These are phyloP conservation scores for Synanthedon tipuliformis DNA, from an alignment of 2,888 invertebrate genomes.

Conservation along the genomic window DNA sequence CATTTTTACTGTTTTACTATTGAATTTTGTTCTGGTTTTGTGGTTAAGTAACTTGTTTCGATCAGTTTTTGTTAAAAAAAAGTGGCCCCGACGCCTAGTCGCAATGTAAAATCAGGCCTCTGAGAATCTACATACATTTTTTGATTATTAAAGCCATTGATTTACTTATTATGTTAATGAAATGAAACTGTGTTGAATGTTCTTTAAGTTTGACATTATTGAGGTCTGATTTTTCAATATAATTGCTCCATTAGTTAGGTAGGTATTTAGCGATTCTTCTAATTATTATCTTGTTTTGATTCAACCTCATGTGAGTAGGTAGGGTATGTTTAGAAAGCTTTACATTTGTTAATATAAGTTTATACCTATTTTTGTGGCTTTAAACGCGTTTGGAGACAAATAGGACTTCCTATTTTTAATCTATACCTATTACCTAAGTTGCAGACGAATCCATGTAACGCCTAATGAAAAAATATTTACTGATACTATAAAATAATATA, in stretches of 20 bases:
- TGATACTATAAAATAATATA: too few relatives aligned
- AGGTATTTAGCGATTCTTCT: conserved; percentile 64
- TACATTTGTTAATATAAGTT: conserved; percentile 33
- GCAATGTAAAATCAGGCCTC: conserved; percentile 47
- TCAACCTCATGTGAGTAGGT: conserved; percentile 35
- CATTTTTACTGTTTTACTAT: conserved; percentile 26
- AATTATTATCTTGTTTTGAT: conserved; percentile 46
- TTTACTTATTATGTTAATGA: background rate
- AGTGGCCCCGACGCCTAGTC: conserved; percentile 63
- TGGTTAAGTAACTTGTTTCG: conserved; percentile 26
- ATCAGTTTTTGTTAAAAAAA: conserved; percentile 28
- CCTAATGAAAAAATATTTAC: too few relatives aligned
- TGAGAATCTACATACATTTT: conserved; percentile 10
- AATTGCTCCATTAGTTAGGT: conserved; percentile 68
- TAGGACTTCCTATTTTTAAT: background rate
- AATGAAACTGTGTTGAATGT: background rate
- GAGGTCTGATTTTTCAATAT: conserved; percentile 53
- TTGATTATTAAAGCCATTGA: background rate
- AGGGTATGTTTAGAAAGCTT: conserved; percentile 14
- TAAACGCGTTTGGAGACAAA: conserved; percentile 7
- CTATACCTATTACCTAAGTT: too few relatives aligned
- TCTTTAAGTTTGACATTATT: conserved; percentile 17
- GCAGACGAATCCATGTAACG: too few relatives aligned
- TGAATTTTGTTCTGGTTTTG: conserved; percentile 20
- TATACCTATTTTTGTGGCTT: conserved; percentile 23